Evolutionary conservation across 2,113 vertebrate species (phyloP).

Genomic region (Carassius gibelio): DNA sequence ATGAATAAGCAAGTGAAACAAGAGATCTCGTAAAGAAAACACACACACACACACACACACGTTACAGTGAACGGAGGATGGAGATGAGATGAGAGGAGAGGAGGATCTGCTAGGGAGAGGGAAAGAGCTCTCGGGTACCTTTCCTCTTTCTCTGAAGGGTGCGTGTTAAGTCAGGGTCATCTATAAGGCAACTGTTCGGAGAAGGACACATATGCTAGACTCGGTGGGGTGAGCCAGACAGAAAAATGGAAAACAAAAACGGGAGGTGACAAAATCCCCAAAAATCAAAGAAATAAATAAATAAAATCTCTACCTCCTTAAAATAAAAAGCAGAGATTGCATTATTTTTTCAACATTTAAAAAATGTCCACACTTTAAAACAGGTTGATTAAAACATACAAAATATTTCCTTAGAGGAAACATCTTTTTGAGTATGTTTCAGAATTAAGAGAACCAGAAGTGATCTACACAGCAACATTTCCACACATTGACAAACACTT

Average conservation of each 20-base stretch:
- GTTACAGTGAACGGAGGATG: slow-evolving; percentile 44
- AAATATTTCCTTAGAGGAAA: too few relatives aligned
- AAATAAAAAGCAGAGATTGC: not conserved
- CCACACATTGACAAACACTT: not conserved
- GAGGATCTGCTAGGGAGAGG: not conserved
- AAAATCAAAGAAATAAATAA: not conserved
- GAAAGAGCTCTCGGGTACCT: slow-evolving; percentile 26
- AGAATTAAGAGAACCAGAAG: too few relatives aligned
- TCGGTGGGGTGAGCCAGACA: slow-evolving; percentile 17
- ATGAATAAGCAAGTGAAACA: slow-evolving; percentile 72
- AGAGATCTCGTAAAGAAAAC: slow-evolving; percentile 64
- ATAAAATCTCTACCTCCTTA: not conserved
- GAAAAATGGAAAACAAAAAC: slow-evolving; percentile 24
- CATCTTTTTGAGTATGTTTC: too few relatives aligned
- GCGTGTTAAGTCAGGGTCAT: slow-evolving; percentile 54
- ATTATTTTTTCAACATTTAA: not conserved
- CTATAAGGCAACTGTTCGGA: slow-evolving; percentile 46
- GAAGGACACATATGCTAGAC: slow-evolving; percentile 46
- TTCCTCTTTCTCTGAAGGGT: slow-evolving; percentile 44
- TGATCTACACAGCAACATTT: not conserved
- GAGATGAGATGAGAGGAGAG: slow-evolving; percentile 1
- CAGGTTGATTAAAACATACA: not conserved
- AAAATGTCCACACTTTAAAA: not conserved
- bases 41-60: slow-evolving; percentile 55
- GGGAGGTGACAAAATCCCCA: not conserved